These are phyloP conservation scores for Agapornis roseicollis DNA, from an alignment of 2,113 vertebrate species.

Conservation along the genomic window DNA sequence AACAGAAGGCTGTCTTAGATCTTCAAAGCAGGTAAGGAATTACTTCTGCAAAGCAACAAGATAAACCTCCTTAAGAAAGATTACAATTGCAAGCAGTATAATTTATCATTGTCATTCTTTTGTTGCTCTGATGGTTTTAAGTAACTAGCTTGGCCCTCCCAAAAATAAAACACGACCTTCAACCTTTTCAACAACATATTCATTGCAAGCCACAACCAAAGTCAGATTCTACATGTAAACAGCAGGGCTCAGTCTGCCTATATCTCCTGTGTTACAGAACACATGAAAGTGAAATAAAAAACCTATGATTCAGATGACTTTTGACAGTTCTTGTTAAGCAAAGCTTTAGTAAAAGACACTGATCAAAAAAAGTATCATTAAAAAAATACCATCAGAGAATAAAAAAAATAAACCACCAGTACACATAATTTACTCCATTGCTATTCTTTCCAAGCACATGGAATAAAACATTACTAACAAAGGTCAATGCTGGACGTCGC, in stretches of 20 bases:
- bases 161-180: neutral
- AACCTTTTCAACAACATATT: neutral
- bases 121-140: neutral
- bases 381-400: neutral
- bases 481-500: neutral
- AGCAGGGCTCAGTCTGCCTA: neutral
- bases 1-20: neutral
- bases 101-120: neutral
- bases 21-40: neutral
- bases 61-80: neutral
- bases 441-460: neutral
- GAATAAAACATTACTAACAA: neutral
- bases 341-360: neutral
- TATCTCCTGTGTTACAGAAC: neutral
- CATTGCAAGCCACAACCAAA: neutral
- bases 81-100: neutral
- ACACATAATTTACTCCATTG: fast-evolving
- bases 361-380: neutral
- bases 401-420: neutral
- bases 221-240: neutral
- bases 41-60: constrained; percentile 37
- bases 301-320: neutral
- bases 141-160: neutral
- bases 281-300: neutral
- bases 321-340: neutral